Evolutionary conservation across 2,113 vertebrate species (phyloP).

Genomic region (Paradisaea rubra): DNA sequence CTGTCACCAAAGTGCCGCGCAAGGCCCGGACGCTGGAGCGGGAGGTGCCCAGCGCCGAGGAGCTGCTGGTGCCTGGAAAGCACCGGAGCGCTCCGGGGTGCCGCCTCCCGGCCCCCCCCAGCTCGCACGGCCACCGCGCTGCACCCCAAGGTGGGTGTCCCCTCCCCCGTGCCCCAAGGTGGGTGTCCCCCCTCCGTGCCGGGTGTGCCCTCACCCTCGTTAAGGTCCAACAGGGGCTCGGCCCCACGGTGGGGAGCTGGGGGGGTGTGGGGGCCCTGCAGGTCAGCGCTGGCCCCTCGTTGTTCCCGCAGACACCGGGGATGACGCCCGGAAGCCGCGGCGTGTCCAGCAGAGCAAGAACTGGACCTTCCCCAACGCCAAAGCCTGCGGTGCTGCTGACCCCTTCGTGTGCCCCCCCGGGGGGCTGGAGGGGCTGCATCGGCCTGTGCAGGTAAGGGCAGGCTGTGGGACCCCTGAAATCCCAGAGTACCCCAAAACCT

Average conservation of each 20-base stretch:
- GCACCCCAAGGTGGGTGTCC: slow-evolving; percentile 52
- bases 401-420: slow-evolving; percentile 78
- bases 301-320: slow-evolving; percentile 31
- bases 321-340: slow-evolving; percentile 24
- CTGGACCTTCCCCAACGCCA: slow-evolving; percentile 87
- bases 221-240: background rate
- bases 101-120: background rate
- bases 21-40: slow-evolving; percentile 89
- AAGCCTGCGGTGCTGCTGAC: slow-evolving; percentile 71
- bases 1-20: slow-evolving; percentile 77
- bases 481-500: background rate
- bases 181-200: background rate
- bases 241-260: background rate
- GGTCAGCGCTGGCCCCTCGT: background rate
- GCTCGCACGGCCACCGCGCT: background rate
- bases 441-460: slow-evolving; percentile 61
- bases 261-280: fast-evolving
- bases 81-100: slow-evolving; percentile 71
- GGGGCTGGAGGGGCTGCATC: slow-evolving; percentile 75
- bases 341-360: slow-evolving; percentile 75
- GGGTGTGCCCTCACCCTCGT: background rate
- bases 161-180: background rate
- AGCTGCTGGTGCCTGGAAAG: slow-evolving; percentile 72
- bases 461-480: background rate
- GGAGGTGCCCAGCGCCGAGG: slow-evolving; percentile 80